These are phyloP conservation scores for Agriopis leucophaearia DNA, from an alignment of 2,888 invertebrate species.

Conservation along the genomic window DNA sequence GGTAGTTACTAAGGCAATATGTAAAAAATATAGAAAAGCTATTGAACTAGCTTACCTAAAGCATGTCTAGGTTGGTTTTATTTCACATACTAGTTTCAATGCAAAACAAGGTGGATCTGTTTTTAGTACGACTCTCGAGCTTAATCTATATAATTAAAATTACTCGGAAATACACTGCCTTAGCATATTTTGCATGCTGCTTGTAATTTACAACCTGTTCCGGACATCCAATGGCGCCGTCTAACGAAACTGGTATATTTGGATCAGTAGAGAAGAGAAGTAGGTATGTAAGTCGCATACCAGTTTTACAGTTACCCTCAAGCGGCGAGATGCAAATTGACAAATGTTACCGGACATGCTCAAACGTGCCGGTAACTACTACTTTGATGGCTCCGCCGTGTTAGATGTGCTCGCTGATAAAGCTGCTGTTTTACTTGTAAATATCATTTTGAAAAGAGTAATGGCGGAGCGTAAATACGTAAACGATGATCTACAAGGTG, in stretches of 20 bases:
- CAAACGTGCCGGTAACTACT: slow-evolving; percentile 26
- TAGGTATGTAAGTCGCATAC: slow-evolving; percentile 68
- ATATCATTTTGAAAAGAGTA: not conserved
- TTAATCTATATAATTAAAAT: slow-evolving; percentile 15
- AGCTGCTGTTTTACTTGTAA: not conserved
- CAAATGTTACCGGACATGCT: slow-evolving; percentile 65
- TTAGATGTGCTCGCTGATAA: slow-evolving; percentile 17
- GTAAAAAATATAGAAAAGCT: too few species aligned
- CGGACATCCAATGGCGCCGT: slow-evolving; percentile 19
- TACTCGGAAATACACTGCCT: slow-evolving; percentile 2
- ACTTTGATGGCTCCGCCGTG: slow-evolving; percentile 12
- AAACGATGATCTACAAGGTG: not conserved
- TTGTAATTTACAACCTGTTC: slow-evolving; percentile 32
- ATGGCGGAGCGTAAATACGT: too few species aligned
- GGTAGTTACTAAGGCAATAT: too few species aligned
- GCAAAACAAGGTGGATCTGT: not conserved
- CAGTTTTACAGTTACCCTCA: slow-evolving; percentile 73
- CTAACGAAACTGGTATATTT: slow-evolving; percentile 56
- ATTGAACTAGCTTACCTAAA: too few species aligned
- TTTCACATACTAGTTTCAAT: not conserved
- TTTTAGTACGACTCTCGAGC: not conserved
- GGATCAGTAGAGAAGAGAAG: slow-evolving; percentile 62
- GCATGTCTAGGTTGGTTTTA: not conserved
- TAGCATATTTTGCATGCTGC: slow-evolving; percentile 9
- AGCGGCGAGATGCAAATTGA: slow-evolving; percentile 75